phyloP scores from a whole-genome alignment of 2,888 invertebrate genomes.

The Drosophila crucigera region DNA sequence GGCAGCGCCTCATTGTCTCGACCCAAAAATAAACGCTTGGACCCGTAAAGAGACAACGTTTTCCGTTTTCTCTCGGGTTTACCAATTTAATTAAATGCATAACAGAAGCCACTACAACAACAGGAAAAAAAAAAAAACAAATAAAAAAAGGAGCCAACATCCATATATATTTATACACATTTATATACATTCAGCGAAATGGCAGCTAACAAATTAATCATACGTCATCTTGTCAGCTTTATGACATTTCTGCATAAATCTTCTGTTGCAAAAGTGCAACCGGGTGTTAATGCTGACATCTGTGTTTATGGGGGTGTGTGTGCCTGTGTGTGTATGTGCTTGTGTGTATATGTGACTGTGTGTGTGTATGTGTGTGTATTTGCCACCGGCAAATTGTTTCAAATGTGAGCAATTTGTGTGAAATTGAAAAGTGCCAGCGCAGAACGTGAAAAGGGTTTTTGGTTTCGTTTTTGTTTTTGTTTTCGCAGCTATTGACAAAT shows the following conservation, averaged over 20 bases:
- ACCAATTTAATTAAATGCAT: conserved; percentile 68
- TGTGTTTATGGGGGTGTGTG: neutral
- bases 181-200: conserved; percentile 1
- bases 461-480: neutral
- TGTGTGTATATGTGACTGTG: conserved; percentile 10
- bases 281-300: conserved; percentile 33
- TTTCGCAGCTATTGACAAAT: conserved; percentile 55
- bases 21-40: conserved; percentile 54
- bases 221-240: conserved; percentile 76
- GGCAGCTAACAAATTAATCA: conserved; percentile 67
- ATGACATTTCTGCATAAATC: conserved; percentile 75
- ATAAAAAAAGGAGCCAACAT: too few relatives aligned
- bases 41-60: conserved; percentile 20
- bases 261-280: conserved; percentile 59
- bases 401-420: conserved; percentile 58
- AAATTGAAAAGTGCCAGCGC: conserved; percentile 52
- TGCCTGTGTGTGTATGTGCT: neutral
- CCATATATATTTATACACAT: neutral
- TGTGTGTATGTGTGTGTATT: conserved; percentile 15
- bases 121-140: neutral
- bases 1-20: conserved; percentile 12
- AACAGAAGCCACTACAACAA: conserved; percentile 10
- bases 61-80: conserved; percentile 15
- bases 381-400: conserved; percentile 60
- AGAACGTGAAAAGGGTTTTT: conserved; percentile 24